These are phyloP conservation scores for Drosophila anomalata DNA, from an alignment of 2,888 invertebrate genomes.

Conservation along the genomic window DNA sequence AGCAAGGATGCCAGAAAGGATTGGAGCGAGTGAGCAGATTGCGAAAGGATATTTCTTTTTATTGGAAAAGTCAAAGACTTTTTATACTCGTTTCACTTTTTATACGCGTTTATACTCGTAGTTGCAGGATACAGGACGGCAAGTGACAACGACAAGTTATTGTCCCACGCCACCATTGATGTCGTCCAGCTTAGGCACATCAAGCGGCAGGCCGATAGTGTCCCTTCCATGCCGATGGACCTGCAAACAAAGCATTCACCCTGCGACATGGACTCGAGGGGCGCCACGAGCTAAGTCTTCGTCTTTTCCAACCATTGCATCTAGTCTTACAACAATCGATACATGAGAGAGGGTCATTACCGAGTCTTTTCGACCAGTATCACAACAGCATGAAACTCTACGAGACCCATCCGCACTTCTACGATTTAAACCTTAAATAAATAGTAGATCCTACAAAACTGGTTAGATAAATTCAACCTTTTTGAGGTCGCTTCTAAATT, in stretches of 20 bases:
- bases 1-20: conserved; percentile 33
- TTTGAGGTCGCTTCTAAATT: no score
- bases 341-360: conserved; percentile 7
- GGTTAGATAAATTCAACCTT: no score
- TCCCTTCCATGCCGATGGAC: background rate
- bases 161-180: conserved; percentile 13
- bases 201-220: background rate
- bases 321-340: conserved; percentile 5
- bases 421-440: background rate
- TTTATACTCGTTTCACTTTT: no score
- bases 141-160: conserved; percentile 33
- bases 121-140: conserved; percentile 3
- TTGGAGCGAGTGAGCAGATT: conserved; percentile 18
- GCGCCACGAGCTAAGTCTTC: background rate
- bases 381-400: conserved; percentile 32
- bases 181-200: background rate
- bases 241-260: background rate
- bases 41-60: conserved; percentile 48
- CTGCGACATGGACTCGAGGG: background rate
- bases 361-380: conserved; percentile 29
- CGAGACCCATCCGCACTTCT: conserved; percentile 11
- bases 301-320: conserved; percentile 24
- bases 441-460: no score
- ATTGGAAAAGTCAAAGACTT: conserved; percentile 46
- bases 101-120: conserved; percentile 38